Conservation (phyloP, 2,888 invertebrate genomes). For the Anthrax anthrax region DNA sequence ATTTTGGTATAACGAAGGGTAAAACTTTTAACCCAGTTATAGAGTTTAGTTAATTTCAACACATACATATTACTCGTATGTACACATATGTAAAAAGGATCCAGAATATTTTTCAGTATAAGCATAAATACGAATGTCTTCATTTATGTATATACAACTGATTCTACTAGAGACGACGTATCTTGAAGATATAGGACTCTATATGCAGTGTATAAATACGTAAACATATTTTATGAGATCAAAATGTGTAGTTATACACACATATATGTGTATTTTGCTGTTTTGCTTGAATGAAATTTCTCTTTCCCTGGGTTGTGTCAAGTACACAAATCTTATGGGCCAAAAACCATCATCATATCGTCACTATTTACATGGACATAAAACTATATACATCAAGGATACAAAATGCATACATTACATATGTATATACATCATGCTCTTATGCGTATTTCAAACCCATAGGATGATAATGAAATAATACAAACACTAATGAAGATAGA, state of each 20-base stretch:
- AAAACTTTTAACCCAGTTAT: slow-evolving; percentile 4
- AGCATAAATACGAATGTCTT: not conserved
- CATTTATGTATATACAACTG: not conserved
- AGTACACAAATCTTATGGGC: slow-evolving; percentile 7
- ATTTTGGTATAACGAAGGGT: not conserved
- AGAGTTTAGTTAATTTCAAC: not conserved
- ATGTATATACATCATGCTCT: too few relatives aligned
- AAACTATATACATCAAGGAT: too few relatives aligned
- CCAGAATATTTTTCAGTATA: not conserved
- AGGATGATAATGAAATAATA: too few relatives aligned
- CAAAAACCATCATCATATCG: not conserved
- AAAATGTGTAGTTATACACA: too few relatives aligned
- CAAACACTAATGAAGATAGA: too few relatives aligned
- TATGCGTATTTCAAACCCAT: too few relatives aligned
- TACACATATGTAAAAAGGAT: not conserved
- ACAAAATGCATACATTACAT: too few relatives aligned
- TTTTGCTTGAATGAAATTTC: slow-evolving; percentile 3
- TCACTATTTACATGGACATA: too few relatives aligned
- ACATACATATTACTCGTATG: not conserved
- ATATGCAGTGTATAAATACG: not conserved
- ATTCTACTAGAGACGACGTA: too few relatives aligned
- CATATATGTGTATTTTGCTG: too few relatives aligned
- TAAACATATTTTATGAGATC: too few relatives aligned
- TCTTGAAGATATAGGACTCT: too few relatives aligned
- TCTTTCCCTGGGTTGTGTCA: slow-evolving; percentile 8